Percentiles rank a stretch among this genome's conserved stretches.
phyloP scores from a whole-genome alignment of 2,888 invertebrate genomes.

The Chrysolina americana region DNA sequence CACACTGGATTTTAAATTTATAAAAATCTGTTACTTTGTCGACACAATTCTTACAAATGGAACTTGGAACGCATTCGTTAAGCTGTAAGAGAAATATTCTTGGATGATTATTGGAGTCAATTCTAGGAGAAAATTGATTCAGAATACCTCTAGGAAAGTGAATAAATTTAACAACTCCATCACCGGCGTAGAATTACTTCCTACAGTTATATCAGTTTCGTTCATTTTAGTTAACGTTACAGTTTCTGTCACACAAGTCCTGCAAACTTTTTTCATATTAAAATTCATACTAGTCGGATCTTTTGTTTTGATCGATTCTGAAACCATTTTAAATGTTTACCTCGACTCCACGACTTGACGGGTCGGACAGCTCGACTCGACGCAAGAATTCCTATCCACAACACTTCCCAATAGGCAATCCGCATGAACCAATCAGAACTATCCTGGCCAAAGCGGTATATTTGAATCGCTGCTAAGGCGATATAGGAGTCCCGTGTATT shows the following conservation, averaged over 20 bases:
- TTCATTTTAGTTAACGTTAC: slow-evolving; percentile 46
- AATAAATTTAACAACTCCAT: slow-evolving; percentile 51
- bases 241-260: slow-evolving; percentile 40
- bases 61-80: slow-evolving; percentile 48
- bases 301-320: neutral
- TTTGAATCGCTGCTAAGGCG: too few relatives aligned
- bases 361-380: too few relatives aligned
- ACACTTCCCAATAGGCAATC: too few relatives aligned
- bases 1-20: slow-evolving; percentile 60
- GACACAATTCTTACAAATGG: slow-evolving; percentile 58
- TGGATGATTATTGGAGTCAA: neutral
- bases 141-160: slow-evolving; percentile 49
- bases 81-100: slow-evolving; percentile 42
- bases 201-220: slow-evolving; percentile 48
- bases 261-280: slow-evolving; percentile 35
- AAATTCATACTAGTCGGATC: neutral
- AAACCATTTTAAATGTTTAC: too few relatives aligned
- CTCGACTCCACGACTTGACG: too few relatives aligned
- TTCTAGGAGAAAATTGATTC: neutral
- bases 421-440: too few relatives aligned
- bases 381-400: too few relatives aligned
- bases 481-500: too few relatives aligned
- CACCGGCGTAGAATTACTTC: slow-evolving; percentile 46
- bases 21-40: slow-evolving; percentile 55
- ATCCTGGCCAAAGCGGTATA: too few relatives aligned